Base-by-base conservation (phyloP, 2,797 vertebrate genomes). In the Eulemur albifrons region DNA sequence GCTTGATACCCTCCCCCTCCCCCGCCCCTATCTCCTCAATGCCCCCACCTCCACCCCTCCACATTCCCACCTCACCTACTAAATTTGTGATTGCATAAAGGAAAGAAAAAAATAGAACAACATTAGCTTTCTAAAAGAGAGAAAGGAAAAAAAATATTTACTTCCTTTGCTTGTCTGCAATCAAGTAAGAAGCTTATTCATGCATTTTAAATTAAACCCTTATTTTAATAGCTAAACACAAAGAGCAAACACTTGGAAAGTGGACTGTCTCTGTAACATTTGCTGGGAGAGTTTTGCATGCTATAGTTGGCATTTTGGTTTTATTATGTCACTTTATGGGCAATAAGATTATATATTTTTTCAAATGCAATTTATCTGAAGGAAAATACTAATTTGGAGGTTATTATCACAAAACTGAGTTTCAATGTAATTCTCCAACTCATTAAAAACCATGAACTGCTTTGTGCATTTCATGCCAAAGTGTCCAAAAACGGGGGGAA, bases 301-400 rank as follows among this genome's bases (percentile, higher is more conserved):
- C 79, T 89, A 38, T 72, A 45, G 88, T 57, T 94, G 72, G 76
- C 27, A 87, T 97, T 91, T 50, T 84, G 88, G 43, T 92, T 95
- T 97, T 93, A 91, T 91, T 82, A 81, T 77, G 65, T 91, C 94
- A 96, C 86, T 97, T 95, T 96, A 93, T 88, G 76, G 82, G 82
- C 86, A 94, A 94, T 93, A 85, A 87, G 73, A 96, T 90, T 93
- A 90, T 25, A n/a, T 27, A 93, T 95, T 93, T 93, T 95, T 89
- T 70, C 69, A 84, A 79, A 79, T 90, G 50, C 84, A 96, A 89
- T 92, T 93, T 96, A 96, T 96, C 72, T 93, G 72, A 95, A 93
- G 48, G 86, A 97, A 97, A 97, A 97, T 96, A 97, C 96, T 97
- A 96, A 97, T 98, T 97, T 96, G 61, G 87, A 96, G 67, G 67